Percentiles rank a stretch among this genome's conserved stretches.
Evolutionary conservation across 2,888 invertebrate genomes (phyloP).

Genomic region (Lydus trimaculatus): DNA sequence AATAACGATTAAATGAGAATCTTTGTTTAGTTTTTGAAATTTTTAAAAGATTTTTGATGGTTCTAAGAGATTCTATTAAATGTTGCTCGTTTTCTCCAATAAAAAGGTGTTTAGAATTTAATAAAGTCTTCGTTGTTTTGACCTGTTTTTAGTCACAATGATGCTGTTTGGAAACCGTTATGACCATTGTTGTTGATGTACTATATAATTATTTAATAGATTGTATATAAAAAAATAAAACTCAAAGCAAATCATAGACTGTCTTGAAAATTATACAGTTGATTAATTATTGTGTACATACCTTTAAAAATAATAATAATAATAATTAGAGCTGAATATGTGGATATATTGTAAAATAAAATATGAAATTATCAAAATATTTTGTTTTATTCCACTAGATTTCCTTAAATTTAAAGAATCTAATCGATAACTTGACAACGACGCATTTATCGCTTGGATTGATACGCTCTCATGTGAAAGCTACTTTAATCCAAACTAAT

Average conservation of each 20-base stretch:
- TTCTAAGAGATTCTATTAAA: not conserved
- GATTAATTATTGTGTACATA: slow-evolving; percentile 32
- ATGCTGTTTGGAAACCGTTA: slow-evolving; percentile 25
- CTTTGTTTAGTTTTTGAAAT: not conserved
- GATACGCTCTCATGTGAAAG: not conserved
- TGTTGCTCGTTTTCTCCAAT: not conserved
- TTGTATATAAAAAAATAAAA: slow-evolving; percentile 38
- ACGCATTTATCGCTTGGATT: not conserved
- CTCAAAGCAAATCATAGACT: slow-evolving; percentile 42
- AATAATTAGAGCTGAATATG: slow-evolving; percentile 32
- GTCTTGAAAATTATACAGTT: slow-evolving; percentile 40
- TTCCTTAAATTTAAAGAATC: not conserved
- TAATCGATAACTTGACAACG: too few species aligned
- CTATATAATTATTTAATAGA: slow-evolving; percentile 39
- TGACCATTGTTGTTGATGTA: slow-evolving; percentile 40
- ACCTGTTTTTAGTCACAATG: not conserved
- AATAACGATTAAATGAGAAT: not conserved
- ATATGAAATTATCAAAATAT: slow-evolving; percentile 14
- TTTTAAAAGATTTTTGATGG: not conserved
- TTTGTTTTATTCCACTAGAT: not conserved
- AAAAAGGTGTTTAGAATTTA: not conserved
- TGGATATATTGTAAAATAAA: slow-evolving; percentile 45
- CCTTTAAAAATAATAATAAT: slow-evolving; percentile 31
- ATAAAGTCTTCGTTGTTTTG: not conserved
- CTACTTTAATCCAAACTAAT: not conserved